Percentiles rank a stretch among this genome's conserved stretches.
Conservation (phyloP, 2,113 vertebrate genomes). For the Balaeniceps rex region DNA sequence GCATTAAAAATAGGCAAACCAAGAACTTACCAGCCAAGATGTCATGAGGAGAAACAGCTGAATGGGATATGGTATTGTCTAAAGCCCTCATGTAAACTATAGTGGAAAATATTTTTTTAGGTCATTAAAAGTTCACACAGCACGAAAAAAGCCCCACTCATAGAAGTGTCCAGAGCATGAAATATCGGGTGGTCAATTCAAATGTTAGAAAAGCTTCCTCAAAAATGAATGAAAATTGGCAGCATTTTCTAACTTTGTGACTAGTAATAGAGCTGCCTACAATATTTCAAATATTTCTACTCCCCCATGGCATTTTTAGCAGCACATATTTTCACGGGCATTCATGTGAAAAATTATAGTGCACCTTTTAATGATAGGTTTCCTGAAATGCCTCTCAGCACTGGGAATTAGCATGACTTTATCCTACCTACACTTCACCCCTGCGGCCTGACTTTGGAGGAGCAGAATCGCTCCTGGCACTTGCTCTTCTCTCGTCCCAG, state of each 20-base stretch:
- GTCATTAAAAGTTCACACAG: neutral
- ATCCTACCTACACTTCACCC: neutral
- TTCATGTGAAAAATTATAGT: neutral
- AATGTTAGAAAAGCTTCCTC: neutral
- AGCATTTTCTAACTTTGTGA: neutral
- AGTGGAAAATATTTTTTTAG: neutral
- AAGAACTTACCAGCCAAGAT: neutral
- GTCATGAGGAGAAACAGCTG: neutral
- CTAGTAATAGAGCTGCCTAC: neutral
- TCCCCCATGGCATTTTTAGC: neutral
- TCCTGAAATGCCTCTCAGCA: neutral
- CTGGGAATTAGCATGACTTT: neutral
- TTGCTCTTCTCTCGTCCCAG: neutral
- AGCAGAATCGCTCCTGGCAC: neutral
- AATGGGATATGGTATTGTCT: neutral
- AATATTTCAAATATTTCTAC: neutral
- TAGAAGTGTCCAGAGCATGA: neutral
- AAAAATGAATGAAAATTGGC: neutral
- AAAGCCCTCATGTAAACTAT: neutral
- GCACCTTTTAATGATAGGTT: neutral
- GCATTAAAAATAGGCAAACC: neutral
- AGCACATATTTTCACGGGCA: neutral
- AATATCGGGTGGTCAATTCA: neutral
- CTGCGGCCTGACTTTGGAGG: neutral
- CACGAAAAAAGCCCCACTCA: neutral